phyloP scores from a whole-genome alignment of 2,113 vertebrate species.

The Coryphaenoides rupestris region DNA sequence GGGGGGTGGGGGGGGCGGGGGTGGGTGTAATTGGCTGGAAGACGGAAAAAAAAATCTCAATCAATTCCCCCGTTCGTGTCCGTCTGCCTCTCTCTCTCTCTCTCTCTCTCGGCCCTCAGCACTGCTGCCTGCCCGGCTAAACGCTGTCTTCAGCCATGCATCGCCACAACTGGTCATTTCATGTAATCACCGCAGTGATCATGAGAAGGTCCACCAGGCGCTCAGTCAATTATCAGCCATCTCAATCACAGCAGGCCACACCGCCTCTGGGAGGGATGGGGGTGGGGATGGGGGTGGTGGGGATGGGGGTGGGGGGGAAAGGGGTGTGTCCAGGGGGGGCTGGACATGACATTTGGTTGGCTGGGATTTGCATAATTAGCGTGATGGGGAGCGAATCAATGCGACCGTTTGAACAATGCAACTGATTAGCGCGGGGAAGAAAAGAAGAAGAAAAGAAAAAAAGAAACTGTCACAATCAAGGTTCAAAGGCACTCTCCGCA shows the following conservation, averaged over 20 bases:
- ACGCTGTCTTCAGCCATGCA: constrained; percentile 62
- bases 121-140: constrained; percentile 60
- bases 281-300: too few species aligned
- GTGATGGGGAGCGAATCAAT: constrained; percentile 67
- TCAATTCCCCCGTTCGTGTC: constrained; percentile 66
- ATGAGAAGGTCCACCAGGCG: constrained; percentile 58
- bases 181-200: constrained; percentile 67
- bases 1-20: too few species aligned
- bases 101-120: too few species aligned
- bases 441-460: constrained; percentile 45
- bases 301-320: too few species aligned
- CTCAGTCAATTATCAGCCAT: constrained; percentile 69
- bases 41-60: constrained; percentile 62
- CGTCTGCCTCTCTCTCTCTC: constrained; percentile 52
- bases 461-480: constrained; percentile 62
- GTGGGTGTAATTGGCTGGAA: constrained; percentile 65
- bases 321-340: constrained; percentile 59
- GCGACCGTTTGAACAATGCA: constrained; percentile 67
- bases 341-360: constrained; percentile 73
- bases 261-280: constrained; percentile 41
- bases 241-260: constrained; percentile 55
- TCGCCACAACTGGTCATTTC: constrained; percentile 68
- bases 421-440: constrained; percentile 70
- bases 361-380: constrained; percentile 73
- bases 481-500: constrained; percentile 46